Percentiles rank a stretch among this genome's conserved stretches.
Conservation (phyloP, 1,140 invertebrate genomes). For the Globodera ellingtonae region DNA sequence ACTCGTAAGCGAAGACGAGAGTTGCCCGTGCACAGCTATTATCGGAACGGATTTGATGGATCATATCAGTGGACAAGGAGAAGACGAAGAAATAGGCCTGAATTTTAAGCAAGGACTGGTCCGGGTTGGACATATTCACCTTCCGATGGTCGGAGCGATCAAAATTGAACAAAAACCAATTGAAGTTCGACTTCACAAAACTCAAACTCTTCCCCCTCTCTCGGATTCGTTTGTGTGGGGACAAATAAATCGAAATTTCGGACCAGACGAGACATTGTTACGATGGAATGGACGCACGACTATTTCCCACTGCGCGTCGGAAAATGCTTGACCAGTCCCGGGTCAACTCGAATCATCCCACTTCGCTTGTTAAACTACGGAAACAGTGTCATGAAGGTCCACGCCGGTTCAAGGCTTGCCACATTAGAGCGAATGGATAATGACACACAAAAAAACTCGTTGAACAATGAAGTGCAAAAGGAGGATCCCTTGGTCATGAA, state of each 20-base stretch:
- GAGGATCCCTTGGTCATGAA: not conserved
- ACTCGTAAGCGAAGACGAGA: conserved; percentile 27
- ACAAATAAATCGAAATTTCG: not conserved
- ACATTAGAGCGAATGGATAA: conserved; percentile 20
- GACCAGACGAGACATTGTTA: not conserved
- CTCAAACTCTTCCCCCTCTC: not conserved
- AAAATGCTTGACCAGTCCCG: conserved; percentile 9
- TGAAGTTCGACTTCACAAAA: conserved; percentile 11
- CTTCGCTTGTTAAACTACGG: conserved; percentile 26
- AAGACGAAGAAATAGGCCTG: conserved; percentile 1
- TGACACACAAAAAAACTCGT: not conserved
- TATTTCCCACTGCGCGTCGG: conserved; percentile 16
- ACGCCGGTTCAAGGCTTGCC: conserved; percentile 9
- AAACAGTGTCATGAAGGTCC: conserved; percentile 11
- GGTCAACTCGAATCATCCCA: conserved; percentile 11
- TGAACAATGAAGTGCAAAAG: not conserved
- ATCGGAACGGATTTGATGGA: conserved; percentile 36
- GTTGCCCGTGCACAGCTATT: conserved; percentile 20
- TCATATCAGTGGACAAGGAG: not conserved
- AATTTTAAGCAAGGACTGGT: conserved; percentile 4
- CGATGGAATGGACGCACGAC: not conserved
- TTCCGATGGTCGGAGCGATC: conserved; percentile 22
- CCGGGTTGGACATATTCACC: not conserved
- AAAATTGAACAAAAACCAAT: not conserved
- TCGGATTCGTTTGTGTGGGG: conserved; percentile 30